These are phyloP conservation scores for Aplodontia rufa DNA, from an alignment of 2,113 vertebrate species.

Conservation along the genomic window DNA sequence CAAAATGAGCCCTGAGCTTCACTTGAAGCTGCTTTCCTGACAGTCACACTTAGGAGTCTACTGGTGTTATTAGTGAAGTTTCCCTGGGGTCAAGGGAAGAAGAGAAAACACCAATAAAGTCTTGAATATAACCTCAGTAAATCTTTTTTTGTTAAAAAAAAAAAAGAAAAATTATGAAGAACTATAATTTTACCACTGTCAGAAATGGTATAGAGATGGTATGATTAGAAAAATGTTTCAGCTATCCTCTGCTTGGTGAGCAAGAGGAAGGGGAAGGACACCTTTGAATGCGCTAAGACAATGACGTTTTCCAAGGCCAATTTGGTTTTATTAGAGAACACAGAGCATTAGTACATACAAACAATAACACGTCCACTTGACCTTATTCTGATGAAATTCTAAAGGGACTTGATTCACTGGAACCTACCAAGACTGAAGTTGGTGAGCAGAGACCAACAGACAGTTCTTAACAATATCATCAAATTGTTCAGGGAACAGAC, in stretches of 20 bases:
- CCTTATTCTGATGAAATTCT: slow-evolving; percentile 12
- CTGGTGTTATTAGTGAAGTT: not conserved
- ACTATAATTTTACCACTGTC: not conserved
- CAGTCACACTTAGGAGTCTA: not conserved
- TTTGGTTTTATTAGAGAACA: slow-evolving; percentile 55
- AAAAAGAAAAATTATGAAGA: not conserved
- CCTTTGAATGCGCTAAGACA: not conserved
- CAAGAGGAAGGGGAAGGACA: not conserved
- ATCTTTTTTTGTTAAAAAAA: not conserved
- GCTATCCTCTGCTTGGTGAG: not conserved
- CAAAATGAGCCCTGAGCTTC: no score
- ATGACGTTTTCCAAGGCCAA: not conserved
- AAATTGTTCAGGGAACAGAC: not conserved
- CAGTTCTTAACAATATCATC: not conserved
- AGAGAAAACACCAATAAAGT: not conserved
- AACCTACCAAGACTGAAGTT: not conserved
- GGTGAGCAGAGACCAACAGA: not conserved
- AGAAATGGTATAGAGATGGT: not conserved
- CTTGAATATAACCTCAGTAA: not conserved
- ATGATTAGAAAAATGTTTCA: not conserved
- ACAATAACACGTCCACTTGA: slow-evolving; percentile 47
- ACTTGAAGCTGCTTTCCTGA: not conserved
- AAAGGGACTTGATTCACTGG: not conserved
- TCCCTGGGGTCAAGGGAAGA: no score
- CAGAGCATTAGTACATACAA: not conserved